A percentile compares a stretch with the other conserved stretches of the same genome.
Conservation (phyloP, 2,113 vertebrate genomes). For the Corythornis cristatus region DNA sequence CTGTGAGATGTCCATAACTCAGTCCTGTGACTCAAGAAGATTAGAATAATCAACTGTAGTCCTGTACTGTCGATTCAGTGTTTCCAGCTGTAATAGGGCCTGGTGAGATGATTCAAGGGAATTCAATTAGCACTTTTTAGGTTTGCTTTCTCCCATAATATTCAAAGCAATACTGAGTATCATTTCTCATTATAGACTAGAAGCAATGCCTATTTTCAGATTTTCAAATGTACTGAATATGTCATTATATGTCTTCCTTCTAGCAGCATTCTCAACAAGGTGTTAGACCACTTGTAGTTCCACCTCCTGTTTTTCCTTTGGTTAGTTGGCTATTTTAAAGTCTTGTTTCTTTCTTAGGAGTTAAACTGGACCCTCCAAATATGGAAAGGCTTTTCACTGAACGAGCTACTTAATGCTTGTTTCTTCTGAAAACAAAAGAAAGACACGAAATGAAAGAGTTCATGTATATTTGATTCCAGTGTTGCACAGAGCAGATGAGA, state of each 20-base stretch:
- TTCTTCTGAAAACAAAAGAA: not conserved
- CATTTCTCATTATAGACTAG: constrained; percentile 51
- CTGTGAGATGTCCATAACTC: not conserved
- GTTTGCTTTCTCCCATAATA: constrained; percentile 60
- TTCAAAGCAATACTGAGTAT: constrained; percentile 38
- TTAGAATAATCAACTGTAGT: not conserved
- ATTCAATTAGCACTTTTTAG: constrained; percentile 65
- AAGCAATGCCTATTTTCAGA: constrained; percentile 50
- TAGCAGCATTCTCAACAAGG: not conserved
- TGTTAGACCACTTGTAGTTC: not conserved
- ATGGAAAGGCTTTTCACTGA: not conserved
- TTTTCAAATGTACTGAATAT: constrained; percentile 17
- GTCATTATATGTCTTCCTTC: not conserved
- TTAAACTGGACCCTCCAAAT: not conserved
- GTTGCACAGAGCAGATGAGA: not conserved
- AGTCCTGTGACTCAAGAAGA: not conserved
- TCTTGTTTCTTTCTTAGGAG: not conserved
- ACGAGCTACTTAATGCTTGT: not conserved
- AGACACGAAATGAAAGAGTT: not conserved
- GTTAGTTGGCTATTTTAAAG: not conserved
- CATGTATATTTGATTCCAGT: not conserved
- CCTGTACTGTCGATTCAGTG: not conserved
- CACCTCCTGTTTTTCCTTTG: not conserved
- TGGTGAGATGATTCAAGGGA: constrained; percentile 47
- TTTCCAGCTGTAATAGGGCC: not conserved